These are phyloP conservation scores for Brienomyrus longianalis DNA, from an alignment of 2,113 vertebrate species.

Conservation along the genomic window DNA sequence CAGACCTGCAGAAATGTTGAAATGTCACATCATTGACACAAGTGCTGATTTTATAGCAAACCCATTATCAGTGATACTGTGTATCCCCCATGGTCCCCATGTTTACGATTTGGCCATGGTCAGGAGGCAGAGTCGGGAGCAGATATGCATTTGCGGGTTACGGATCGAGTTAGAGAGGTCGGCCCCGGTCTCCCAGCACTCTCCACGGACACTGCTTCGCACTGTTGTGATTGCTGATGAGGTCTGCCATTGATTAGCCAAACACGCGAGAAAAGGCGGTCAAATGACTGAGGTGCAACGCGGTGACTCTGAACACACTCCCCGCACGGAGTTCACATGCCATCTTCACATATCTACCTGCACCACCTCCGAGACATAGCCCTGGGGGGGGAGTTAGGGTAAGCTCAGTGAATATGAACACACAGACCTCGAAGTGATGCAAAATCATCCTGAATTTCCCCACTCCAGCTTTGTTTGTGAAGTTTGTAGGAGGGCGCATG, in stretches of 20 bases:
- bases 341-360: not conserved
- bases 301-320: not conserved
- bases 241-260: conserved; percentile 69
- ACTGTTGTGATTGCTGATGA: conserved; percentile 60
- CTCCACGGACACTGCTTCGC: conserved; percentile 38
- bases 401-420: not conserved
- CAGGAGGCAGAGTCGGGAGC: not conserved
- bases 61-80: not conserved
- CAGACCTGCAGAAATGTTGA: not conserved
- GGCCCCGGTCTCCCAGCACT: not conserved
- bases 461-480: conserved; percentile 14
- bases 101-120: not conserved
- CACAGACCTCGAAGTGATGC: conserved; percentile 12
- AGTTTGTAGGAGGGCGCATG: conserved; percentile 4
- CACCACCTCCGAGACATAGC: not conserved
- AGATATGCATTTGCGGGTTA: conserved; percentile 10
- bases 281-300: conserved; percentile 22
- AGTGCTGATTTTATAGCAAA: not conserved
- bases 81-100: not conserved
- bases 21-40: not conserved
- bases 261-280: conserved; percentile 55
- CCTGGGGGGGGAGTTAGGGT: not conserved
- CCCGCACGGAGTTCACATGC: not conserved
- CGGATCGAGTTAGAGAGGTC: not conserved
- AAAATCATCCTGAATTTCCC: conserved; percentile 24